phyloP scores from a whole-genome alignment of 2,113 vertebrate genomes.

The Leptosomus discolor region DNA sequence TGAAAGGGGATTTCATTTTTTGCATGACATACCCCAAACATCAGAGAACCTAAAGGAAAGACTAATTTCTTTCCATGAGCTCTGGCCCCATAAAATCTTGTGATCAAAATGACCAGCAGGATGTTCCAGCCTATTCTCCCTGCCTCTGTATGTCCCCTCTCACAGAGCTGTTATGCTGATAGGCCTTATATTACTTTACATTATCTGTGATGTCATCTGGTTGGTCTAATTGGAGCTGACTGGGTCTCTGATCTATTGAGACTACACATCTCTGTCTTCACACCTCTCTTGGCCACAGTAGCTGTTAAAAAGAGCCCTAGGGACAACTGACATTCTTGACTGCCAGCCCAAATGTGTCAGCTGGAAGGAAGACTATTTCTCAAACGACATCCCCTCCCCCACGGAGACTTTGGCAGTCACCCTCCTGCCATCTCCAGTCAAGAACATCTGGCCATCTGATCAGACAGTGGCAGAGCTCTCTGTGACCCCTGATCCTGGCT shows the following conservation, averaged over 20 bases:
- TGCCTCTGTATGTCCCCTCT: background rate
- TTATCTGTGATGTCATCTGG: conserved; percentile 26
- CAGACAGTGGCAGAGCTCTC: background rate
- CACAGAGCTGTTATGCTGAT: background rate
- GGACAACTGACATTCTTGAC: conserved; percentile 12
- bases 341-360: conserved; percentile 16
- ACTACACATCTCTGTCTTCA: conserved; percentile 1
- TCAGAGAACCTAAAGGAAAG: background rate
- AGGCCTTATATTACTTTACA: background rate
- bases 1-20: background rate
- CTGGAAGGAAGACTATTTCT: conserved; percentile 45
- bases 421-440: background rate
- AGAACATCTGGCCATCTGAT: background rate
- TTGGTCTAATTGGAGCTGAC: conserved; percentile 13
- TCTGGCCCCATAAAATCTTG: background rate
- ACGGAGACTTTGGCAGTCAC: background rate
- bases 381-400: background rate
- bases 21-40: background rate
- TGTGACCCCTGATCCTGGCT: background rate
- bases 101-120: background rate
- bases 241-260: conserved; percentile 23
- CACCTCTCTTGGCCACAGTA: conserved; percentile 34
- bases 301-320: conserved; percentile 1
- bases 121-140: background rate
- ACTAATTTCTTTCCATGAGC: background rate